phyloP scores from a whole-genome alignment of 2,888 invertebrate species.

The Catocala nupta region DNA sequence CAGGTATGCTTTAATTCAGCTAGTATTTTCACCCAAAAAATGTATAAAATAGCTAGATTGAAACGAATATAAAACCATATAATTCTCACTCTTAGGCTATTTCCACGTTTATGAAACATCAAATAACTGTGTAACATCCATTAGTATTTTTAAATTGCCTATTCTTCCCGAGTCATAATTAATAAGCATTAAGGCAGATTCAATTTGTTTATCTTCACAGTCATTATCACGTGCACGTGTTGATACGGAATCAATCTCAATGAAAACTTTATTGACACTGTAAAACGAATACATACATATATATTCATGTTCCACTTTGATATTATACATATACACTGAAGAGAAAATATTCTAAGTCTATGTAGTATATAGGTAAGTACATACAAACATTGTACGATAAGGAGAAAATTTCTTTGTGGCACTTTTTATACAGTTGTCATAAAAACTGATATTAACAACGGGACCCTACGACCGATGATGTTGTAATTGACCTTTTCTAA shows the following conservation, averaged over 20 bases:
- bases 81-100: no score
- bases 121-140: not conserved
- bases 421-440: not conserved
- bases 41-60: no score
- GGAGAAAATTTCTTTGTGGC: not conserved
- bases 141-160: not conserved
- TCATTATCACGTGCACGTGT: conserved; percentile 3
- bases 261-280: not conserved
- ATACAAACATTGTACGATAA: no score
- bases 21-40: no score
- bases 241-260: conserved; percentile 1
- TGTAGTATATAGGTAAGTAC: no score
- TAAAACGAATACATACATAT: not conserved
- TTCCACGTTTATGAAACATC: not conserved
- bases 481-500: conserved; percentile 13
- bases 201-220: conserved; percentile 5
- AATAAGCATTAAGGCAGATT: not conserved
- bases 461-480: not conserved
- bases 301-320: not conserved
- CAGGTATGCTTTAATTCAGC: no score
- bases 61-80: no score
- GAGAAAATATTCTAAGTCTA: no score
- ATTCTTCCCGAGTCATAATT: conserved; percentile 1
- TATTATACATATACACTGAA: no score
- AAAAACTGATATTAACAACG: not conserved